Evolutionary conservation across 2,797 vertebrate species (phyloP).

Genomic region (Scleropages formosus): DNA sequence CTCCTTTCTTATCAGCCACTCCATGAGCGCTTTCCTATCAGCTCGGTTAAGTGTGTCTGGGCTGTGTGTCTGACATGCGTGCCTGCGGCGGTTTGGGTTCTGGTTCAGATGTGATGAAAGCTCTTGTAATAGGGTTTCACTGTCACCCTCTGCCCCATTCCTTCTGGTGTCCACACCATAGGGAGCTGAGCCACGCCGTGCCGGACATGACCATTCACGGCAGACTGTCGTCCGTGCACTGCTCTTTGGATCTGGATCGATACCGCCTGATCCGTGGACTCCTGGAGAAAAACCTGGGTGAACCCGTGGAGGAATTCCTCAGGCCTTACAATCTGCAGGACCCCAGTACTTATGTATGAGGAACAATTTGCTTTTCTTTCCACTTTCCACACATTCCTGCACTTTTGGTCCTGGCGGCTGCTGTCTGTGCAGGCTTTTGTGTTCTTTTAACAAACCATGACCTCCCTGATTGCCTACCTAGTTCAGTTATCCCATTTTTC

Average conservation of each 20-base stretch:
- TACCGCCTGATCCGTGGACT: slow-evolving; percentile 89
- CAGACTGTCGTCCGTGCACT: slow-evolving; percentile 89
- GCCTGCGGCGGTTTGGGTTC: neutral
- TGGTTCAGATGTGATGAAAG: neutral
- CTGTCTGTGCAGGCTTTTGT: too few relatives aligned
- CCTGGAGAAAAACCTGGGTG: slow-evolving; percentile 91
- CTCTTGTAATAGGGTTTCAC: neutral
- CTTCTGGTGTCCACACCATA: slow-evolving; percentile 44
- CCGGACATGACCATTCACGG: slow-evolving; percentile 90
- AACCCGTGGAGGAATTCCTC: slow-evolving; percentile 91
- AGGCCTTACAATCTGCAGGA: slow-evolving; percentile 92
- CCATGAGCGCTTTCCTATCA: too few relatives aligned
- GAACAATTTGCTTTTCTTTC: neutral
- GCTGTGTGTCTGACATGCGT: neutral
- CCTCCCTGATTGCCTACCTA: too few relatives aligned
- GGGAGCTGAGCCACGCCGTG: slow-evolving; percentile 87
- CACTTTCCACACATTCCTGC: too few relatives aligned
- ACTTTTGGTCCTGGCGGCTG: too few relatives aligned
- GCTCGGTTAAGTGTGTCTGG: neutral
- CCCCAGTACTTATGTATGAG: slow-evolving; percentile 86
- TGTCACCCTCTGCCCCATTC: slow-evolving; percentile 21
- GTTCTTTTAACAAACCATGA: too few relatives aligned
- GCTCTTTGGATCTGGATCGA: slow-evolving; percentile 85
- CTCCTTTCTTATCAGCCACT: neutral
- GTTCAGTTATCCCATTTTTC: too few relatives aligned